Evolutionary conservation across 2,113 vertebrate genomes (phyloP), one percentile per base, ranked within the genome.

Genomic region (Dipodomys stephensi): DNA sequence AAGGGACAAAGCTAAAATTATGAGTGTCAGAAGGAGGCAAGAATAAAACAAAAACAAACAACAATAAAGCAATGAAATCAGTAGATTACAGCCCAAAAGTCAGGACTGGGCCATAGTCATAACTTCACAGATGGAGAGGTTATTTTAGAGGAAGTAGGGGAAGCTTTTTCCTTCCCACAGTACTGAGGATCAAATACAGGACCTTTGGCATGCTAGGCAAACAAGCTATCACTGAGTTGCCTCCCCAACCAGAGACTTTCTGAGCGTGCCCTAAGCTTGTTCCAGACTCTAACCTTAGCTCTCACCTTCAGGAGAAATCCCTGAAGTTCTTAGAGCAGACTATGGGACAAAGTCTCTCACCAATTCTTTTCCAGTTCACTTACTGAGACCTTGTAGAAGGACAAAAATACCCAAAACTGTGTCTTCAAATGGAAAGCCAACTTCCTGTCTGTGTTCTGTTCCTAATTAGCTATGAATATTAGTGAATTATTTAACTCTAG

Each of bases 291-390:
- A 71, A 95, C 39, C 35, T 60, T 69, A n/a, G 9, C 46, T 78
- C 23, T 71, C 49, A 78, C 30, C 65, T 78, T 73, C n/a, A 64
- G 11, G 44, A 35, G 83, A 94, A 84, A 32, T 86, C 73, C 46
- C 82, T 67, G 19, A 1, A n/a, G 32, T 74, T 88, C 27, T 86
- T 64, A 95, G 46, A 49, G 4, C 15, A 93, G 46, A 68, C 11
- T 74, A 23, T 13, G 28, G 46, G 12, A 93, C 87, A 90, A 93
- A 80, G 78, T 25, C 5, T 88, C 67, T 88, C 16, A 60, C 72
- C 46, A 28, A 13, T 73, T 87, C 92, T 94, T 96, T 90, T 88
- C 87, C 88, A 82, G 49, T 72, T 85, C 0, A 18, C 92, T 95
- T 23, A 91, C 7, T 90, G 65, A 95, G 89, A 85, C 32, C 46